Conservation (phyloP, 1,140 invertebrate species). For the Trichoplusia ni region DNA sequence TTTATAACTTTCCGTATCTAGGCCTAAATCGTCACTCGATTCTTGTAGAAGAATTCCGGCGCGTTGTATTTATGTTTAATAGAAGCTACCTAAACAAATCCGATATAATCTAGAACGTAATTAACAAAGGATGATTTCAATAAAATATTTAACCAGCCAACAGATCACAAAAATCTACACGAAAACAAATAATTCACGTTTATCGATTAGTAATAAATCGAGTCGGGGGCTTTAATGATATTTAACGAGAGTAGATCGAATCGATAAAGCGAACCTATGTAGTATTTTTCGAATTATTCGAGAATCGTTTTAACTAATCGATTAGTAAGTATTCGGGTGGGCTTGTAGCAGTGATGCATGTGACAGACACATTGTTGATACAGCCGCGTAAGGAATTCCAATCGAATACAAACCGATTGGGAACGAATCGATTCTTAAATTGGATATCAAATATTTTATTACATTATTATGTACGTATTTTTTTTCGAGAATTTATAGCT, state of each 20-base stretch:
- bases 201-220: slow-evolving; percentile 69
- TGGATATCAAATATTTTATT: slow-evolving; percentile 42
- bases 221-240: slow-evolving; percentile 56
- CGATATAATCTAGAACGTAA: slow-evolving; percentile 14
- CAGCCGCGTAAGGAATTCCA: slow-evolving; percentile 37
- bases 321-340: slow-evolving; percentile 60
- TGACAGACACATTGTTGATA: slow-evolving; percentile 49
- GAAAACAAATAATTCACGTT: slow-evolving; percentile 58
- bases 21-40: too few relatives aligned
- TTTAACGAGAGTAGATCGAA: slow-evolving; percentile 65
- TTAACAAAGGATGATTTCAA: slow-evolving; percentile 27
- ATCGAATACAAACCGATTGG: slow-evolving; percentile 41
- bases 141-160: slow-evolving; percentile 8
- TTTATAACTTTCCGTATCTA: too few relatives aligned
- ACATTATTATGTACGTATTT: slow-evolving; percentile 27
- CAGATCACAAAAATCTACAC: slow-evolving; percentile 33
- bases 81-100: neutral
- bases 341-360: slow-evolving; percentile 32
- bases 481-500: neutral
- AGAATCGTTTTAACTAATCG: slow-evolving; percentile 61
- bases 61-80: too few relatives aligned
- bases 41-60: neutral
- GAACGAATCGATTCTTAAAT: slow-evolving; percentile 26
- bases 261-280: slow-evolving; percentile 47
- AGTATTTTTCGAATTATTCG: slow-evolving; percentile 50